Evolutionary conservation across 2,888 invertebrate species (phyloP).

Genomic region (Nudaria mundana): DNA sequence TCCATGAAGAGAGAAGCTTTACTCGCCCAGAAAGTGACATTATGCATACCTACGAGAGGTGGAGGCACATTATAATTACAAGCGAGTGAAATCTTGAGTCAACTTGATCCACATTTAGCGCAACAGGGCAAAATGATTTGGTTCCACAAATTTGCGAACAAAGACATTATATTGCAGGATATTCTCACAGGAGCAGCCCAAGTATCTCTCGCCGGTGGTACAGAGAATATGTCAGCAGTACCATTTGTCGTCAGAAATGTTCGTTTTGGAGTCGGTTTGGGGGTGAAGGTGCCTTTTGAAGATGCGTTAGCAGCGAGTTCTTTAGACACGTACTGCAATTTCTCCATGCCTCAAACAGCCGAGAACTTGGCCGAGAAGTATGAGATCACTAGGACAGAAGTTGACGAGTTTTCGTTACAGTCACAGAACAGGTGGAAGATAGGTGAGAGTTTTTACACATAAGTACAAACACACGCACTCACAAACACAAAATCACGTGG

Average conservation of each 20-base stretch:
- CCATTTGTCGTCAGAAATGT: conserved; percentile 92
- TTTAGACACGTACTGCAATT: conserved; percentile 91
- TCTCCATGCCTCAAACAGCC: conserved; percentile 97
- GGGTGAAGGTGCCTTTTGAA: conserved; percentile 88
- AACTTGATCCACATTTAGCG: too few relatives aligned
- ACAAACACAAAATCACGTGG: too few relatives aligned
- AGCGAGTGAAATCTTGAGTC: too few relatives aligned
- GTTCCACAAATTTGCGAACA: too few relatives aligned
- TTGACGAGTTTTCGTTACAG: conserved; percentile 90
- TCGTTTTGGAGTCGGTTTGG: conserved; percentile 92
- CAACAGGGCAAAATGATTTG: too few relatives aligned
- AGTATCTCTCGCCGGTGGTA: conserved; percentile 94
- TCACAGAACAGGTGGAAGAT: conserved; percentile 94
- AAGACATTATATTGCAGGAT: conserved; percentile 83
- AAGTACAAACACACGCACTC: too few relatives aligned
- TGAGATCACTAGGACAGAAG: conserved; percentile 87
- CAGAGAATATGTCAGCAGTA: conserved; percentile 96
- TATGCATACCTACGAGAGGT: too few relatives aligned
- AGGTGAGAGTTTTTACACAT: conserved; percentile 69
- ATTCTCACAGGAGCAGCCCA: conserved; percentile 91
- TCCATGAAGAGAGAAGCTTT: too few relatives aligned
- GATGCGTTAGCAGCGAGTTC: conserved; percentile 87
- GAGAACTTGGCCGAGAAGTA: conserved; percentile 94
- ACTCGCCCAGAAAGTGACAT: too few relatives aligned
- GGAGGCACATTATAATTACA: too few relatives aligned